Base-by-base conservation (phyloP, 1,140 invertebrate species). In the Notospermus geniculatus region DNA sequence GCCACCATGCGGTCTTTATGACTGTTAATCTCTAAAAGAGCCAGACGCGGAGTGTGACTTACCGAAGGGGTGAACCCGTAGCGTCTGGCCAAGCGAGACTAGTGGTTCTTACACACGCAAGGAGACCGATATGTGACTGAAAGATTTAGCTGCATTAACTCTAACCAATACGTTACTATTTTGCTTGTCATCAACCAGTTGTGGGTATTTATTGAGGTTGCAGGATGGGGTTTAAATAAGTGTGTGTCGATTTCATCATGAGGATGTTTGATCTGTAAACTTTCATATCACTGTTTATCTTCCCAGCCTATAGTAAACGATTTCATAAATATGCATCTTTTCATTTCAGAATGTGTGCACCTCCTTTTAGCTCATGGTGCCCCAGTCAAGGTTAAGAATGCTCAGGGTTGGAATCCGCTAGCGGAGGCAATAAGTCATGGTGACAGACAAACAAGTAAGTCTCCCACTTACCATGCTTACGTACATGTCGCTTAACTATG, bases 401-500 rank as follows among this genome's bases (percentile, higher is more conserved):
- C 87, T 28, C 86, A 91, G 64, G 95, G 95, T 25, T 98, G 95
- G 96, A 97, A 91, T 70, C 92, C 93, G 22, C 81, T 98, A 30
- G 90, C 93, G n/a, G 96, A 98, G 83, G 93, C 95, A 25, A 90
- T 95, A 60, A 96, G 93, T 78, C 96, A 92, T 83, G 93, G 93
- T 22, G 90, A 96, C 82, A 84, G 93, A 65, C 88, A 91, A 80
- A 95, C 89, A 66, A 94, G 90, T 91, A 82, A 83, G 83, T 82
- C 4, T 9, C 2, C 17, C 22, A 23, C 36, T 5, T 22, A 17
- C 43, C 17, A 28, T 19, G 23, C 46, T 19, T 43, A 43, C 39
- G 11, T 43, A 11, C 19, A 13, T 43, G 39, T 19, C n/a, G n/a
- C n/a, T n/a, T n/a, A n/a, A n/a, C n/a, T n/a, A n/a, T n/a, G n/a